A percentile compares a stretch with the other conserved stretches of the same genome.
phyloP scores from a whole-genome alignment of 2,888 invertebrate genomes.

The Stenichneumon culpator region DNA sequence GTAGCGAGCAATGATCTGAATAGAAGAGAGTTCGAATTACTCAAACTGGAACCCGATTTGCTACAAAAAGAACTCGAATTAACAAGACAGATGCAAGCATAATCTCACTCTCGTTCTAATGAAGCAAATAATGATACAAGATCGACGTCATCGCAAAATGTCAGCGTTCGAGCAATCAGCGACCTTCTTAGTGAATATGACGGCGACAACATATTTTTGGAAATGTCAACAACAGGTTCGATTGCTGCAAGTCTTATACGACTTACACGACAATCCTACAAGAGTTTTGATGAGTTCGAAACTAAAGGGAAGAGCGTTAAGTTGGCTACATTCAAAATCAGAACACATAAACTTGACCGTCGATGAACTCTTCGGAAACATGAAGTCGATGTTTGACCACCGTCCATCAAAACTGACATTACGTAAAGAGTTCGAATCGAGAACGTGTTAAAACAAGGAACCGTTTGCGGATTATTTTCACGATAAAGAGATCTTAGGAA shows the following conservation, averaged over 20 bases:
- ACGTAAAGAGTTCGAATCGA: constrained; percentile 25
- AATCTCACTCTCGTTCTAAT: neutral
- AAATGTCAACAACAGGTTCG: constrained; percentile 50
- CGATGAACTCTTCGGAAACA: constrained; percentile 17
- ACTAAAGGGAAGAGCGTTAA: constrained; percentile 43
- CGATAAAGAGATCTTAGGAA: constrained; percentile 46
- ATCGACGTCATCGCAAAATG: neutral
- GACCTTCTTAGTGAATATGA: constrained; percentile 52
- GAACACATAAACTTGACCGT: constrained; percentile 14
- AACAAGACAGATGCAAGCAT: neutral
- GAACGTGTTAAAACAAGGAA: constrained; percentile 19
- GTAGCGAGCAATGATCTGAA: too few relatives aligned
- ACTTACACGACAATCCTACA: constrained; percentile 42
- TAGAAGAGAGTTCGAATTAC: too few relatives aligned
- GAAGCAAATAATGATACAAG: neutral
- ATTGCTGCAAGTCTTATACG: constrained; percentile 31
- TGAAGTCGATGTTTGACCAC: constrained; percentile 53
- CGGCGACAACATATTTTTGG: constrained; percentile 33
- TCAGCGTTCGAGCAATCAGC: constrained; percentile 10
- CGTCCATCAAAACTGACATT: constrained; percentile 18
- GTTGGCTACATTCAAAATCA: constrained; percentile 54
- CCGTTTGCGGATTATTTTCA: constrained; percentile 50
- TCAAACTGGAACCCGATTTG: too few relatives aligned
- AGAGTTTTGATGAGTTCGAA: constrained; percentile 43
- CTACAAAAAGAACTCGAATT: too few relatives aligned